Evolutionary conservation across 2,888 invertebrate species (phyloP).

Genomic region (Diarsia brunnea): DNA sequence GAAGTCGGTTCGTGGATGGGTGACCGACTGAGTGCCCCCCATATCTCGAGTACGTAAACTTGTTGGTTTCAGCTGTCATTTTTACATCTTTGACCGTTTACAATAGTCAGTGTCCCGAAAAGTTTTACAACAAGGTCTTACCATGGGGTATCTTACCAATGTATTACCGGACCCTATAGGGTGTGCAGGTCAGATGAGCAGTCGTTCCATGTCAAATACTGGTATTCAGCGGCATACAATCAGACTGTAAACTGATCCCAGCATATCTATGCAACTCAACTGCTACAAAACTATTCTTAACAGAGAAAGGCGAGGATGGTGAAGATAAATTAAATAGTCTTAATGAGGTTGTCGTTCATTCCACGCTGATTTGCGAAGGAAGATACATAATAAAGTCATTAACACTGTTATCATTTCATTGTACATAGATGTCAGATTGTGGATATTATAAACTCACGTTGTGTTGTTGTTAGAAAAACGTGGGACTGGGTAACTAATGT

Average conservation of each 20-base stretch:
- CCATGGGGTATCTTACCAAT: neutral
- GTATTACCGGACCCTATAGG: neutral
- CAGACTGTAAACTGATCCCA: neutral
- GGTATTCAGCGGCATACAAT: neutral
- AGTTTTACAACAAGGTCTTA: neutral
- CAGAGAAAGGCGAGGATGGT: neutral
- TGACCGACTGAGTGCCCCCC: neutral
- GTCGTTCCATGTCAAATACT: neutral
- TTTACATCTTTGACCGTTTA: neutral
- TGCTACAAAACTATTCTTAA: too few relatives aligned
- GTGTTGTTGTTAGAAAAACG: conserved; percentile 3
- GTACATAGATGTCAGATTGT: conserved; percentile 14
- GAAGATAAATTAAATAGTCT: neutral
- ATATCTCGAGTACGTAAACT: accelerated
- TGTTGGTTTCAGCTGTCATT: neutral
- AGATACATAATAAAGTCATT: conserved; percentile 19
- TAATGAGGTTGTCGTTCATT: conserved; percentile 19
- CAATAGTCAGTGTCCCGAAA: neutral
- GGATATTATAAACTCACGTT: neutral
- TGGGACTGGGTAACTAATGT: neutral
- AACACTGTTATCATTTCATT: conserved; percentile 9
- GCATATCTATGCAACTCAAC: too few relatives aligned
- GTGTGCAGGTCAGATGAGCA: neutral
- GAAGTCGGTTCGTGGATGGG: neutral
- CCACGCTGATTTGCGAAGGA: conserved; percentile 5